Evolutionary conservation across 1,140 invertebrate species (phyloP), one percentile per base, ranked within the genome.

Genomic region (Phymorhynchus buccinoides): DNA sequence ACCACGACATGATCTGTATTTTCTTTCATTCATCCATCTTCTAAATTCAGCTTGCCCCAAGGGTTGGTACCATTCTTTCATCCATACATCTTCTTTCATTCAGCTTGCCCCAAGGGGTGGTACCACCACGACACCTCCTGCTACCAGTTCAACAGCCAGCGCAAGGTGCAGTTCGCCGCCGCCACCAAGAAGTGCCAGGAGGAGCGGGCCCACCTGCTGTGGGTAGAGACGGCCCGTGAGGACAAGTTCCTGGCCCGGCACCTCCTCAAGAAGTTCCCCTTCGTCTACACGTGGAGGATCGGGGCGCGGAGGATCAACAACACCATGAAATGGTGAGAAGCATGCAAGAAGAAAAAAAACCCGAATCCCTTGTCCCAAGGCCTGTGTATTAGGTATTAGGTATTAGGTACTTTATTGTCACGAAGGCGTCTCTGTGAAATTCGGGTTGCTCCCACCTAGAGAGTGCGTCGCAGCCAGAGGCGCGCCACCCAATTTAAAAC

Each of bases 81-180:
- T 18, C 48, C 48, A 18, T 2, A 9, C 48, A 9, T 87, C 48
- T 18, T 18, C n/a, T 16, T 4, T 27, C 22, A 27, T 62, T 37
- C 84, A 91, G 91, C 78, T 18, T 92, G 91, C 80, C 88, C 87
- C 18, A 85, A 89, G n/a, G 86, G 85, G 16, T 92, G 90, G 91
- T 32, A 80, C 3, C 88, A 91, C 68, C 66, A 84, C 71, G 84
- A 87, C 14, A 85, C 84, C 14, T 88, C 84, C 44, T 92, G 91
- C 78, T 92, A 92, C 84, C 89, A 86, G 77, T 91, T 92, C 83
- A 56, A 90, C 48, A 44, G 42, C 18, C 35, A 84, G 16, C 87
- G 82, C n/a, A 84, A 84, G 73, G 81, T 85, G 30, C 90, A 92
- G 84, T 92, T 90, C 81, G 87, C 88, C 9, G 90, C 88, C 14